Evolutionary conservation across 2,888 invertebrate species (phyloP), one percentile per base, ranked within the genome.

Genomic region (Rhabditoides inermis): DNA sequence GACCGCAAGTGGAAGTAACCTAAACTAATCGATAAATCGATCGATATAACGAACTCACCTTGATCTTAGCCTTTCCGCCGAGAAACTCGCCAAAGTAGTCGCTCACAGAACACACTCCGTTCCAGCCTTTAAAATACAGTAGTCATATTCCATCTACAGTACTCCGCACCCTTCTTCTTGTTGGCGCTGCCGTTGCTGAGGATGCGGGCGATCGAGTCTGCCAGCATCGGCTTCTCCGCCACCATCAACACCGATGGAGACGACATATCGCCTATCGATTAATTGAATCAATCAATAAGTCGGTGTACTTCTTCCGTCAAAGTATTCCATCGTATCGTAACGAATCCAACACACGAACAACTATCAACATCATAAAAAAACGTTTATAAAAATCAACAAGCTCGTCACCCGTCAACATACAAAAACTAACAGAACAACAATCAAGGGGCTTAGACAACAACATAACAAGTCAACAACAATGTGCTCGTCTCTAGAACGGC

Each of bases 1-100:
- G 98, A 0, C 98, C 98, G 78, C 94, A 98, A 0, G 98, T 98
- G 0, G 94, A 92, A 1, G 95, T 98, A 88, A 98, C 94, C 61
- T 69, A 37, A 48, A 58, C 80, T 88, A 88, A 76, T 85, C 89
- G 54, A 12, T 7, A 18, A 3, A 18, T 52, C 22, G 1, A 35
- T 6, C 15, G 25, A 7, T 46, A 12, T 22, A 25, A 15, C n/a
- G 25, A 39, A 37, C 7, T 20, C 26, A 63, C 60, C 50, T 88
- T 90, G 77, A 85, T 90, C 53, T 82, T 82, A 0, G 71, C 75
- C 68, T 85, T 84, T 59, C 84, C 84, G 61, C 82, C 84, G 32
- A 60, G 51, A 37, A 92, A 90, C 1, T 80, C 82, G 0, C 90
- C 91, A 48, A 82, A 83, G 88, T 92, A 99, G 79, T 98, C 95